These are phyloP conservation scores for Andrena hattorfiana DNA, from an alignment of 2,888 invertebrate genomes.

Conservation along the genomic window DNA sequence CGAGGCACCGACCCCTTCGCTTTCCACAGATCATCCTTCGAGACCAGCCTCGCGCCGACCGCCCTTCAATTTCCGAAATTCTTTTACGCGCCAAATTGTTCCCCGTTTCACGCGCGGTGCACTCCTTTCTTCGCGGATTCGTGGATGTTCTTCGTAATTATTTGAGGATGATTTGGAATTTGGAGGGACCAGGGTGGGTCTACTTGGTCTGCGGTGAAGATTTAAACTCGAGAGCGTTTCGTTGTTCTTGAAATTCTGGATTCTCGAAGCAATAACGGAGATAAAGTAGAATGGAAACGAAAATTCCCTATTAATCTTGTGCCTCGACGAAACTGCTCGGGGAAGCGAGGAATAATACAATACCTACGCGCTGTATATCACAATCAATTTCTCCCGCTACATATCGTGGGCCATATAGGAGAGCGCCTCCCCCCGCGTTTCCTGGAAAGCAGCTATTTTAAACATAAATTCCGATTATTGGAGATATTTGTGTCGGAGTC, in stretches of 20 bases:
- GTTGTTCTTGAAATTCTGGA: background rate
- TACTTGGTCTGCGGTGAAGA: too few species aligned
- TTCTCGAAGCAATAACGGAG: too few species aligned
- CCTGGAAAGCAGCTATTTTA: constrained; percentile 52
- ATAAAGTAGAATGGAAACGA: too few species aligned
- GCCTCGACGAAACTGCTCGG: background rate
- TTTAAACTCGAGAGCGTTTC: background rate
- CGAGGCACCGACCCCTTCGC: constrained; percentile 3
- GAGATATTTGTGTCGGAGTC: constrained; percentile 79
- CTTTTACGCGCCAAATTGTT: constrained; percentile 37
- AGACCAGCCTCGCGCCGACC: background rate
- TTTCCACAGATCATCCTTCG: constrained; percentile 44
- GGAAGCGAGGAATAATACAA: constrained; percentile 20
- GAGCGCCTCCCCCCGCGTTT: constrained; percentile 27
- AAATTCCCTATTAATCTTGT: too few species aligned
- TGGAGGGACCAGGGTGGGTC: too few species aligned
- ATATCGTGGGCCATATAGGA: constrained; percentile 20
- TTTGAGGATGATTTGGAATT: background rate
- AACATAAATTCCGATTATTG: constrained; percentile 80
- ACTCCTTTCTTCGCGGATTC: background rate
- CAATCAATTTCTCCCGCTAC: constrained; percentile 24
- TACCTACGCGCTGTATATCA: background rate
- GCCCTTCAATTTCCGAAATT: constrained; percentile 21
- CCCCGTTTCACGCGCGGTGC: background rate
- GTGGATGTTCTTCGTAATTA: background rate